Evolutionary conservation across 1,140 invertebrate species (phyloP), one percentile per base, ranked within the genome.

Genomic region (Hydropsyche tenuis): DNA sequence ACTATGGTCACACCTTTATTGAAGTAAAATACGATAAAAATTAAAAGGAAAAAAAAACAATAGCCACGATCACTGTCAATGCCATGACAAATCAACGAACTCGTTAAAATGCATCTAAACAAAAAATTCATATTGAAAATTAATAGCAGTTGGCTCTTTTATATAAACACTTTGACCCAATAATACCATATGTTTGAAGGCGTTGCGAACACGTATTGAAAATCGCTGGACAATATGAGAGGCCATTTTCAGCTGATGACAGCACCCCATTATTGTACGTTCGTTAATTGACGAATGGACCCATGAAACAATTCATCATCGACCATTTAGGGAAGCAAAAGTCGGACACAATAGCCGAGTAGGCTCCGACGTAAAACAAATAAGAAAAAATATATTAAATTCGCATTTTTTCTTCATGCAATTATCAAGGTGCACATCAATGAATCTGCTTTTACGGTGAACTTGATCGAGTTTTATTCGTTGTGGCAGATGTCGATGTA

Each of bases 161-260:
- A 9, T 37, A n/a, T n/a, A n/a, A n/a, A 37, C 3, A 37, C 9
- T 37, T 37, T 37, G 30, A 37, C 3, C 9, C 30, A n/a, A n/a
- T 9, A 9, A 37, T 9, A 37, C 64, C 74, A 75, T 75, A 75
- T 75, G 48, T 69, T 51, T n/a, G 64, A 51, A 56, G 71, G 74
- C 69, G 74, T 72, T 60, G 53, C 70, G 22, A 72, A 68, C 69
- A 6, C 43, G 48, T 73, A 69, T 69, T 63, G 53, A 75, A 73
- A 73, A 68, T 48, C 22, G 65, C 11, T 23, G 45, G 45, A 45
- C 65, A 68, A 68, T 68, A n/a, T 68, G 16, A 43, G 22, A 46
- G n/a, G n/a, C 42, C 23, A 48, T 48, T 68, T 37, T 68, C 23
- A 43, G 65, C 9, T 48, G 65, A 68, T 25, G 65, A 68, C 45